Conservation (phyloP, 1,140 invertebrate genomes). For the Drosophila willistoni region DNA sequence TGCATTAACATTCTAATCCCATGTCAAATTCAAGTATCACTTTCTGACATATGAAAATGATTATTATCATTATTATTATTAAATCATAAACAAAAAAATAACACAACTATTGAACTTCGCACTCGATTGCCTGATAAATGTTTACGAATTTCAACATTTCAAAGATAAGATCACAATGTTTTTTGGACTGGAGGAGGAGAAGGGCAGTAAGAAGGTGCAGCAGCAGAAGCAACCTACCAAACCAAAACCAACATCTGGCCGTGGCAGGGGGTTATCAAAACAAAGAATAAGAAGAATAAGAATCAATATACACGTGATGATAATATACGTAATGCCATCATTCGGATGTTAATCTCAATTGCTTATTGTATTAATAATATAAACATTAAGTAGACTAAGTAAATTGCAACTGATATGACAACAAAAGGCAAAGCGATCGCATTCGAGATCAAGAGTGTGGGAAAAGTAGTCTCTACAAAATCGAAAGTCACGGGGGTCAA, state of each 20-base stretch:
- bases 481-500: neutral
- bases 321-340: neutral
- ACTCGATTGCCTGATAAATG: conserved; percentile 12
- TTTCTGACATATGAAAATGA: neutral
- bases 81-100: conserved; percentile 1
- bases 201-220: too few species aligned
- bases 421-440: neutral
- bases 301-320: conserved; percentile 8
- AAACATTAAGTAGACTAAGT: neutral
- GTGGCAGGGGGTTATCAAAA: neutral
- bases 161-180: conserved; percentile 2
- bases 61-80: neutral
- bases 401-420: neutral
- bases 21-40: conserved; percentile 12
- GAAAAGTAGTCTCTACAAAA: neutral
- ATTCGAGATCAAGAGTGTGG: neutral
- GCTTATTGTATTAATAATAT: neutral
- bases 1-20: conserved; percentile 8
- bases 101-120: conserved; percentile 5
- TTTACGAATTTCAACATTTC: conserved; percentile 8
- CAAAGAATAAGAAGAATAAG: neutral
- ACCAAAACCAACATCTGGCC: too few species aligned
- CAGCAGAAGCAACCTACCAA: too few species aligned
- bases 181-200: too few species aligned
- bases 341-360: conserved; percentile 2